Percentiles rank a stretch among this genome's conserved stretches.
Conservation (phyloP, 2,888 invertebrate genomes). For the Mimumesa dahlbomi region DNA sequence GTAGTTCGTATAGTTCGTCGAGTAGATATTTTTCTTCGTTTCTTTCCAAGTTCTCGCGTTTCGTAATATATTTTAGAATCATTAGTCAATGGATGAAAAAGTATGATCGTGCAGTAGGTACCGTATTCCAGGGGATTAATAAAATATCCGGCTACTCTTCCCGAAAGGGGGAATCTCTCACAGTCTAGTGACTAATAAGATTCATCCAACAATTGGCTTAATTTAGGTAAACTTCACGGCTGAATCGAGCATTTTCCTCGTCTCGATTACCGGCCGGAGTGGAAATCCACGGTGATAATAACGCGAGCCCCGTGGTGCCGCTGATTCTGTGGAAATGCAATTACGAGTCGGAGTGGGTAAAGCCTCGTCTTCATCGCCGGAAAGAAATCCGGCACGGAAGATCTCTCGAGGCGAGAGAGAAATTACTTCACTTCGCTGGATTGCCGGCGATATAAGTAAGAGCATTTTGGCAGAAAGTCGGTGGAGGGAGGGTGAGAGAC, state of each 20-base stretch:
- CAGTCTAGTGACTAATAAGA: slow-evolving; percentile 25
- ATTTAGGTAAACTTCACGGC: slow-evolving; percentile 51
- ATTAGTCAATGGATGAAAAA: too few species aligned
- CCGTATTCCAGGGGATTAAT: background rate
- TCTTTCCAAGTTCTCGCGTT: too few species aligned
- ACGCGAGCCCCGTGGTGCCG: slow-evolving; percentile 42
- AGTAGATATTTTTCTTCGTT: too few species aligned
- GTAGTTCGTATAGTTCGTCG: too few species aligned
- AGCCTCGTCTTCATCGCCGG: slow-evolving; percentile 39
- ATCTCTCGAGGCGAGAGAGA: slow-evolving; percentile 47
- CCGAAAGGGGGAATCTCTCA: slow-evolving; percentile 1
- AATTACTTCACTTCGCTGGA: slow-evolving; percentile 52
- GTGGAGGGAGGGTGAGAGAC: too few species aligned
- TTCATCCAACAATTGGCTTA: slow-evolving; percentile 55
- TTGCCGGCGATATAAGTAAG: slow-evolving; percentile 48
- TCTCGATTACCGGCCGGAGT: slow-evolving; percentile 53
- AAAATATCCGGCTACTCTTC: background rate
- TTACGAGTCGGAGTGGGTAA: slow-evolving; percentile 40
- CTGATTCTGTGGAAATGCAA: slow-evolving; percentile 63
- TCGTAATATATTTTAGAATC: too few species aligned
- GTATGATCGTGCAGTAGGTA: too few species aligned
- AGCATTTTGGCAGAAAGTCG: slow-evolving; percentile 31
- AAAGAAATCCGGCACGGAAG: slow-evolving; percentile 52
- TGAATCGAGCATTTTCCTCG: slow-evolving; percentile 45
- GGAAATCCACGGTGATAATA: slow-evolving; percentile 59